Evolutionary conservation across 2,888 invertebrate species (phyloP), one percentile per base, ranked within the genome.

Genomic region (Aspidiotus rigidus): DNA sequence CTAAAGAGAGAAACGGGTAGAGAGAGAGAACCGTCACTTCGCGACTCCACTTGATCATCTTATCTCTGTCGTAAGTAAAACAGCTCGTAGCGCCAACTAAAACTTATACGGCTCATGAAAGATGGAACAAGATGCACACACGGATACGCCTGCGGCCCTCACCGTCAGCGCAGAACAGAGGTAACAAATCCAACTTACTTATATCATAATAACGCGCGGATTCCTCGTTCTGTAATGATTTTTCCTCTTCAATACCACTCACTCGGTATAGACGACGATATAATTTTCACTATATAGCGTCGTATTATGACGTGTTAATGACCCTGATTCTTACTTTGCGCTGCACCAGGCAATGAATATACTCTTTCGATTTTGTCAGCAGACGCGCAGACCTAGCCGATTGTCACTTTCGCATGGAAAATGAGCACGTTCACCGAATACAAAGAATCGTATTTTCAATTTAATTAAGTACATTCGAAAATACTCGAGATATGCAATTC

Each of bases 161-260:
- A 42, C 40, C 28, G 55, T 39, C 56, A 53, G 53, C 11, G n/a
- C 1, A 56, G 11, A 44, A 63, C n/a, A 64, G 40, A 49, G 28
- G 42, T 39, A 64, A 64, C 64, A 64, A 64, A 64, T 64, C 64
- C 28, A 28, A 28, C 28, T 28, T 64, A 28, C 28, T 28, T 64
- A 64, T 54, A 28, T 57, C 42, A 61, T 61, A 61, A 49, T 64
- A 64, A 16, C 59, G 13, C 59, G 39, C 40, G 40, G 64, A 64
- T 64, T 64, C 64, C 64, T 64, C 56, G 56, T 64, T 64, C 64
- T 64, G 55, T 64, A 64, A 64, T 64, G 64, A 64, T 64, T 55
- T 40, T 64, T 64, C 56, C 55, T 28, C 28, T 57, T 64, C 56
- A 55, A 62, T 44, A 44, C 62, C 40, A 41, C 56, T 40, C 41